Percentiles rank a stretch among this genome's conserved stretches.
Conservation (phyloP, 2,797 vertebrate species). For the Alfaro cultratus region DNA sequence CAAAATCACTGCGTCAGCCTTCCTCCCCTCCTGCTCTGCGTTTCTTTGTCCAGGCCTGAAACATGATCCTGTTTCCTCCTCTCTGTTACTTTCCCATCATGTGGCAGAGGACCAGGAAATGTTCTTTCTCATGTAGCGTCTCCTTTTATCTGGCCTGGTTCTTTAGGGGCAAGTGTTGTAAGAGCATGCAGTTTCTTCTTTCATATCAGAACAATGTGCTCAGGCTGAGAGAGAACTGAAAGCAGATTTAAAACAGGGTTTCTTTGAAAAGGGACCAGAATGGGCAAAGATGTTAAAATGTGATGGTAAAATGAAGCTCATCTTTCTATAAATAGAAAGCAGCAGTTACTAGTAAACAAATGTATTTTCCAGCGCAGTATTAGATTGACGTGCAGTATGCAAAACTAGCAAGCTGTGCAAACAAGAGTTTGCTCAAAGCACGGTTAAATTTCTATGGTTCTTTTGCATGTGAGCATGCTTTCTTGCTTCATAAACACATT, state of each 20-base stretch:
- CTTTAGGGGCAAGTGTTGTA: conserved; percentile 36
- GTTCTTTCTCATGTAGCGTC: conserved; percentile 31
- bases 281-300: conserved; percentile 12
- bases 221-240: conserved; percentile 34
- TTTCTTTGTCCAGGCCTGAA: conserved; percentile 59
- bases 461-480: not conserved
- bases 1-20: conserved; percentile 55
- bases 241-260: conserved; percentile 9
- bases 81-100: conserved; percentile 34
- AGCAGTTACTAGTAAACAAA: not conserved
- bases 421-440: not conserved
- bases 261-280: conserved; percentile 4
- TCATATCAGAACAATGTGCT: conserved; percentile 45
- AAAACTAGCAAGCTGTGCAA: not conserved
- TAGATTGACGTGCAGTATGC: not conserved
- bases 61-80: conserved; percentile 57
- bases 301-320: not conserved
- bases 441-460: not conserved
- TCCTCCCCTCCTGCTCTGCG: conserved; percentile 1
- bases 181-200: conserved; percentile 43
- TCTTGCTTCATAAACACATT: not conserved
- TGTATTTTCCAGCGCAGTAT: not conserved
- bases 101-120: conserved; percentile 49
- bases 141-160: conserved; percentile 11
- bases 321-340: not conserved